Base-by-base conservation (phyloP, 2,113 vertebrate genomes). In the Cochlearius cochlearius region DNA sequence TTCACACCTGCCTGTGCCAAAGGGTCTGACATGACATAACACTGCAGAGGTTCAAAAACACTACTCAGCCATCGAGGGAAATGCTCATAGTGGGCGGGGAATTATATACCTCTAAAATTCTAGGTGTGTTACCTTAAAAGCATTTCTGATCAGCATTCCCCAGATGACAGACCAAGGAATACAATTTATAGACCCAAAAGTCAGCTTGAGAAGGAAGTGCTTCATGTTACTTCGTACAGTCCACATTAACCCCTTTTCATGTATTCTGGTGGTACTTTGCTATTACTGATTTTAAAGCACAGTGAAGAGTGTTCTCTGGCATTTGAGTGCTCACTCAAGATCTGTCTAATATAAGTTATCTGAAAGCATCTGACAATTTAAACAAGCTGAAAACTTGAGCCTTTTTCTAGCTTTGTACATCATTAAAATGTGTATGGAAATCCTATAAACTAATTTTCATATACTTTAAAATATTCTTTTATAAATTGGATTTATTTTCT, bases 31-130 rank as follows among this genome's bases (percentile, higher is more conserved):
- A 55, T 90, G 78, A 67, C 25, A 55, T 56, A 77, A 71, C 21
- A 39, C 11, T 85, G 20, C 60, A 87, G 80, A 41, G 29, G 27
- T 50, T 87, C 15, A 29, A 27, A 82, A 93, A 45, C 59, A 2
- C 6, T 59, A 29, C 30, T 47, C 36, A 72, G 2, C 29, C 34
- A 6, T 22, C 0, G 0, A 81, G 32, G 32, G 34, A 81, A 91
- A 78, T 30, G 34, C 5, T 78, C 4, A 12, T 1, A 72, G 16
- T 20, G 20, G 30, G 9, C 21, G 12, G 14, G 45, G 56, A 79
- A 64, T 7, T 32, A 16, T 39, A 30, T 43, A 67, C 27, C 7
- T 67, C 29, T 60, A 15, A 60, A 79, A 79, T 62, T 90, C 38
- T 47, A 22, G 4, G 7, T 63, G 20, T 43, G 5, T 27, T 49